phyloP scores from a whole-genome alignment of 2,888 invertebrate species.

The Brenthis ino region DNA sequence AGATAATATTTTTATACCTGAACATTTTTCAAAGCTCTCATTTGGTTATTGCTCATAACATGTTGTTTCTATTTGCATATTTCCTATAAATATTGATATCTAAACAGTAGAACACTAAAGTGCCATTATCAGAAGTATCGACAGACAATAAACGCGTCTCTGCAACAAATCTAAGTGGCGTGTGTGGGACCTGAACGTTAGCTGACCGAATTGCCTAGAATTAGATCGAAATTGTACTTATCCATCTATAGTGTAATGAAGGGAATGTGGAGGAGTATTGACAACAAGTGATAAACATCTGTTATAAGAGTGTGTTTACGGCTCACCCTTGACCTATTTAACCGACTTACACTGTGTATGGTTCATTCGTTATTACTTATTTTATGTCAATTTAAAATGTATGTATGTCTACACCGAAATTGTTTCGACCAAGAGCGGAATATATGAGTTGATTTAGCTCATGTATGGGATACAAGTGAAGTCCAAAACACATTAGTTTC shows the following conservation, averaged over 20 bases:
- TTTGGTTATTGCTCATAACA: background rate
- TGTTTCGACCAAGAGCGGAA: too few species aligned
- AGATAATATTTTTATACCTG: constrained; percentile 13
- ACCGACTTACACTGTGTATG: background rate
- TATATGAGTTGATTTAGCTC: too few species aligned
- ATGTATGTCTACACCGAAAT: constrained; percentile 18
- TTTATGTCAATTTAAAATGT: constrained; percentile 37
- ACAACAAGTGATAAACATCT: constrained; percentile 53
- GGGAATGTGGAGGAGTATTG: constrained; percentile 67
- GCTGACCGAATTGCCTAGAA: constrained; percentile 75
- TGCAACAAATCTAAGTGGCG: constrained; percentile 1
- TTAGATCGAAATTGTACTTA: constrained; percentile 78
- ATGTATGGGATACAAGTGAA: too few species aligned
- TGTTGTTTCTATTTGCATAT: background rate
- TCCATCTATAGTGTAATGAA: constrained; percentile 69
- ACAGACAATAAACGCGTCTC: constrained; percentile 19
- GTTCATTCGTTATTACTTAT: too few species aligned
- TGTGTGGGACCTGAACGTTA: constrained; percentile 47
- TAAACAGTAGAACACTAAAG: constrained; percentile 6
- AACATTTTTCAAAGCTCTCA: constrained; percentile 6
- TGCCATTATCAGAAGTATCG: constrained; percentile 11
- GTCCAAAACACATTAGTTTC: too few species aligned
- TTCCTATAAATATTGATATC: background rate
- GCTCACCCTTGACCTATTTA: constrained; percentile 46
- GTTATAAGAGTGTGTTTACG: constrained; percentile 49